A percentile compares a stretch with the other conserved stretches of the same genome.
Evolutionary conservation across 2,113 vertebrate species (phyloP).

Genomic region (Corythornis madagascariensis): DNA sequence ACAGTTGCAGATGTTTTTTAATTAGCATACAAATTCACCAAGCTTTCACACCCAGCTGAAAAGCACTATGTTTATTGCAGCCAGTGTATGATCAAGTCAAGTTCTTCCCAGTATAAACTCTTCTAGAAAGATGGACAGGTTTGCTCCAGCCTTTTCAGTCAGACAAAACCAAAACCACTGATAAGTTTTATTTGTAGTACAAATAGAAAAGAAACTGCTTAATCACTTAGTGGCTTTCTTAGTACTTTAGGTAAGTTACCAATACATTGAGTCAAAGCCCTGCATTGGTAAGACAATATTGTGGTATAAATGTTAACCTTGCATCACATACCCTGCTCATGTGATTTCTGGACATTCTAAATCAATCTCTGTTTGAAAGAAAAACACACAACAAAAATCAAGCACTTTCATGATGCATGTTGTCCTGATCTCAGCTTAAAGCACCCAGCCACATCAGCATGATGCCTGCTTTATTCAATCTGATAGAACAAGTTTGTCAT

Average conservation of each 20-base stretch:
- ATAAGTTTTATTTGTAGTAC: background rate
- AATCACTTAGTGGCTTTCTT: background rate
- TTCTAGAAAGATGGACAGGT: background rate
- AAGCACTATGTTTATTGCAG: background rate
- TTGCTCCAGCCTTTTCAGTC: background rate
- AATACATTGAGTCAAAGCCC: background rate
- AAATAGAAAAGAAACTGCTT: background rate
- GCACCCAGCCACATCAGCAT: background rate
- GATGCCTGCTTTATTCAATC: background rate
- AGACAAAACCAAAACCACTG: background rate
- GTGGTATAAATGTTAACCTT: background rate
- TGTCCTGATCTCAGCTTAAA: background rate
- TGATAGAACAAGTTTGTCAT: background rate
- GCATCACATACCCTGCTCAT: background rate
- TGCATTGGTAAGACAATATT: background rate
- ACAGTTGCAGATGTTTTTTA: background rate
- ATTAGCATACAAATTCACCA: background rate
- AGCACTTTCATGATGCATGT: background rate
- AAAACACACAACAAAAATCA: background rate
- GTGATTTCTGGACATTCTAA: background rate
- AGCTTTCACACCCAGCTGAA: background rate
- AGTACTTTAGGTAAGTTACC: background rate
- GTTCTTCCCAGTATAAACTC: background rate
- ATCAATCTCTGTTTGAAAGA: background rate
- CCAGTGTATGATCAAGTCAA: background rate